phyloP scores from a whole-genome alignment of 1,140 invertebrate genomes.

The Lordiphosa stackelbergi region DNA sequence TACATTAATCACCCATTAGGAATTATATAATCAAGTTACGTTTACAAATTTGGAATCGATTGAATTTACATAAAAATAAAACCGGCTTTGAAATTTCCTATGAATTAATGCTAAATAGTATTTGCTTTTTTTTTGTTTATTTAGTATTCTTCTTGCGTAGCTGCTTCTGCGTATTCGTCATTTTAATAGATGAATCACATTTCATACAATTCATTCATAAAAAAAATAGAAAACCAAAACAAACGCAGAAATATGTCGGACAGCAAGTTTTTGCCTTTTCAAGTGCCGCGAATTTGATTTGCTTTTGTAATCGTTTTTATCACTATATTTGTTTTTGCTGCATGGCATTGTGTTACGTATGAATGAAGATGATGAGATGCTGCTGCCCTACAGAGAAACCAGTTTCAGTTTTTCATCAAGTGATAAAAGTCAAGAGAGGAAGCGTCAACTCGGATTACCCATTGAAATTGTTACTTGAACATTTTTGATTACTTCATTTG shows the following conservation, averaged over 20 bases:
- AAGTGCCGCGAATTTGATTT: constrained; percentile 13
- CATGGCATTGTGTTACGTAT: constrained; percentile 11
- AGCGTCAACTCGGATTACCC: background rate
- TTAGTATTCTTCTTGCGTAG: constrained; percentile 11
- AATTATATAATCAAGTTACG: constrained; percentile 11
- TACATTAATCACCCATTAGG: constrained; percentile 8
- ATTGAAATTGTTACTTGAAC: too few species aligned
- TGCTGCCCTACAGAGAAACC: constrained; percentile 13
- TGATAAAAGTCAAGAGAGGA: constrained; percentile 12
- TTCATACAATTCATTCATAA: constrained; percentile 11
- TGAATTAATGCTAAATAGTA: constrained; percentile 14
- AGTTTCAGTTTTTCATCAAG: constrained; percentile 10
- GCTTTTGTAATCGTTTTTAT: constrained; percentile 13
- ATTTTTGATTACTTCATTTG: too few species aligned
- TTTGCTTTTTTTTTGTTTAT: background rate
- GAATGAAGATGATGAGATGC: constrained; percentile 11
- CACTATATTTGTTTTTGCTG: constrained; percentile 2
- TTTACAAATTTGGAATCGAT: background rate
- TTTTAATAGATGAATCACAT: constrained; percentile 5
- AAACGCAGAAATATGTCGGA: constrained; percentile 6
- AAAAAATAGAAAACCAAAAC: constrained; percentile 1
- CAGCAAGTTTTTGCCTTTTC: constrained; percentile 6
- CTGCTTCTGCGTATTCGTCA: constrained; percentile 8
- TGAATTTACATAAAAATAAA: constrained; percentile 12
- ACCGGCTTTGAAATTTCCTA: constrained; percentile 6